Percentiles rank a stretch among this genome's conserved stretches.
Evolutionary conservation across 2,888 invertebrate species (phyloP).

Genomic region (Chromoteleia sp.): DNA sequence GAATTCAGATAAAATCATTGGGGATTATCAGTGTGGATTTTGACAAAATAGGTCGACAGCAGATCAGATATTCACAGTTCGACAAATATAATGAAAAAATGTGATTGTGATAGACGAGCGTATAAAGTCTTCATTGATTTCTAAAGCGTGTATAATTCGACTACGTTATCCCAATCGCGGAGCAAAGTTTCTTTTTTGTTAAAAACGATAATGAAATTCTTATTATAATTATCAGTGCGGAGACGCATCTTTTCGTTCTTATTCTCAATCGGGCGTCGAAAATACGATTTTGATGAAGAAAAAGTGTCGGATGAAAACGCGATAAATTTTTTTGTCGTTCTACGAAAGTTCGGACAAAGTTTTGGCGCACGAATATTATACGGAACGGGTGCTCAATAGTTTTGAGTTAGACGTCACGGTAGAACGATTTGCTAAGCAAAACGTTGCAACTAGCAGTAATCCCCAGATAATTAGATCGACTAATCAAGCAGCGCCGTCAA

Average conservation of each 20-base stretch:
- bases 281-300: slow-evolving; percentile 50
- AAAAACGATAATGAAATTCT: slow-evolving; percentile 22
- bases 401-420: slow-evolving; percentile 68
- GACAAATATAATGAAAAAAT: slow-evolving; percentile 45
- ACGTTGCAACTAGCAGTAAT: slow-evolving; percentile 71
- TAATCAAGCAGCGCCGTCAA: slow-evolving; percentile 74
- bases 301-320: slow-evolving; percentile 36
- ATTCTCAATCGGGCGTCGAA: slow-evolving; percentile 1
- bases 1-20: slow-evolving; percentile 37
- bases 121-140: slow-evolving; percentile 26
- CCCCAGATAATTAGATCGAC: slow-evolving; percentile 76
- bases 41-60: slow-evolving; percentile 43
- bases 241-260: not conserved
- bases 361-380: slow-evolving; percentile 57
- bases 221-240: slow-evolving; percentile 2
- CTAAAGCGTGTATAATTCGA: slow-evolving; percentile 29
- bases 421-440: slow-evolving; percentile 70
- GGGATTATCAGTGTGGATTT: slow-evolving; percentile 30
- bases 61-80: slow-evolving; percentile 49
- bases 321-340: slow-evolving; percentile 47
- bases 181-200: not conserved
- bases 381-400: slow-evolving; percentile 64
- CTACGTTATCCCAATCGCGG: slow-evolving; percentile 17
- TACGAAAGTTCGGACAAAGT: slow-evolving; percentile 54
- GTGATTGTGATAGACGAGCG: slow-evolving; percentile 26